A percentile compares a stretch with the other conserved stretches of the same genome.
Evolutionary conservation across 2,797 vertebrate species (phyloP).

Genomic region (Carduelis carduelis): DNA sequence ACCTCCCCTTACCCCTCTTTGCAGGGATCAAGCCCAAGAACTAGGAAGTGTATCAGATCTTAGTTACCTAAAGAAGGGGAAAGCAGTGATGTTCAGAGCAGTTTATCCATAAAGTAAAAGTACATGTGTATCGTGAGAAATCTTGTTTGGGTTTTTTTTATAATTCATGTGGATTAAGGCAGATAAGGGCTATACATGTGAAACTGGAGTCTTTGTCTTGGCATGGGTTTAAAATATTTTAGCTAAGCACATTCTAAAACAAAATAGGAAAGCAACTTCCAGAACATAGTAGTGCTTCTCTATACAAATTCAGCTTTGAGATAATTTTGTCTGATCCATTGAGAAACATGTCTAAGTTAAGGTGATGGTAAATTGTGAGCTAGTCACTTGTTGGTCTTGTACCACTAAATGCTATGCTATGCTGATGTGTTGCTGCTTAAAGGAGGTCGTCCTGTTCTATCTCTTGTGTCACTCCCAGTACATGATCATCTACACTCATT

Average conservation of each 20-base stretch:
- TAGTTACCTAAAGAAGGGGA: not conserved
- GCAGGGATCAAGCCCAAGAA: not conserved
- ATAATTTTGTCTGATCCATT: not conserved
- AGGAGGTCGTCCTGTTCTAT: not conserved
- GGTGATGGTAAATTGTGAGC: not conserved
- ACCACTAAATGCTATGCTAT: rapidly evolving
- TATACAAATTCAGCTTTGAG: not conserved
- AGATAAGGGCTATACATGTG: not conserved
- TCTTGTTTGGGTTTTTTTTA: rapidly evolving
- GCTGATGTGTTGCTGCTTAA: not conserved
- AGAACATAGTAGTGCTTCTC: not conserved
- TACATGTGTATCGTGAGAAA: not conserved
- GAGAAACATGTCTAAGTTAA: not conserved
- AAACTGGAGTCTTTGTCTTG: not conserved
- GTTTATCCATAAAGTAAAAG: not conserved
- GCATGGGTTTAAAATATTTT: not conserved
- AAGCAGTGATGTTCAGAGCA: not conserved
- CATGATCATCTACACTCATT: not conserved
- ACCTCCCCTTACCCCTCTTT: rapidly evolving
- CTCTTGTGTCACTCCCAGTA: not conserved
- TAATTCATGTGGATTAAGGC: not conserved
- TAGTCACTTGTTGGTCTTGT: not conserved
- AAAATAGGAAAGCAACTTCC: not conserved
- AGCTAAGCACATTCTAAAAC: not conserved
- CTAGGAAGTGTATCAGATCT: not conserved